Percentiles rank a stretch among this genome's conserved stretches.
These are phyloP conservation scores for Sebastes diploproa DNA, from an alignment of 2,797 vertebrate genomes.

Conservation along the genomic window DNA sequence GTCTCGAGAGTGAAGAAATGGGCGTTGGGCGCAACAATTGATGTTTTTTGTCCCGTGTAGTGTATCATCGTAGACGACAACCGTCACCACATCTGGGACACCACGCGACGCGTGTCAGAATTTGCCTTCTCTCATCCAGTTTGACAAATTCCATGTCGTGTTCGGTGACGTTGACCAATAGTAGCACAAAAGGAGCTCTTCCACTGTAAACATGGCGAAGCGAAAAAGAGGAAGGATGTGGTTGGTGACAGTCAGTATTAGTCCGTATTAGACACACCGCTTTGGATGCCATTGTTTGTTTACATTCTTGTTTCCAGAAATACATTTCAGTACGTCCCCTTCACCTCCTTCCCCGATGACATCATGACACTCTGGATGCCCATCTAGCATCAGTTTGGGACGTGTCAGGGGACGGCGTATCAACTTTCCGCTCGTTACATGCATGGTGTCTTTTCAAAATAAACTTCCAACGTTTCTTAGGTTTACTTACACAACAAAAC, in stretches of 20 bases:
- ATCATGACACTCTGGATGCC: not conserved
- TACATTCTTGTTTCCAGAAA: not conserved
- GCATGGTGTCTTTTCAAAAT: not conserved
- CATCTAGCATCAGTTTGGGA: not conserved
- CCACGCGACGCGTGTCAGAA: accelerated
- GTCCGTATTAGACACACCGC: not conserved
- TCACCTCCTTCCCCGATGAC: not conserved
- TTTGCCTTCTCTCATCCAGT: not conserved
- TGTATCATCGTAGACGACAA: not conserved
- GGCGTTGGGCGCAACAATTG: not conserved
- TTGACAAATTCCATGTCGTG: not conserved
- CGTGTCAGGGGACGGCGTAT: not conserved
- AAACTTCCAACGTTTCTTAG: not conserved
- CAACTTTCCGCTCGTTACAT: not conserved
- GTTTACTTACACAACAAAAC: not conserved
- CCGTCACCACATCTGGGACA: not conserved
- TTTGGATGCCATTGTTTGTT: not conserved
- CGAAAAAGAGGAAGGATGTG: not conserved
- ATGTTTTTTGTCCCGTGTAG: not conserved
- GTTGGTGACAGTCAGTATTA: not conserved
- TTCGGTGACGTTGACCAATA: not conserved
- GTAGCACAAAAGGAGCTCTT: not conserved
- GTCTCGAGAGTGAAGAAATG: not conserved
- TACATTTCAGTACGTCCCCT: not conserved
- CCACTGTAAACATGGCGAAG: not conserved